Evolutionary conservation across 2,797 vertebrate genomes (phyloP), one percentile per base, ranked within the genome.

Genomic region (Propithecus deckenii): DNA sequence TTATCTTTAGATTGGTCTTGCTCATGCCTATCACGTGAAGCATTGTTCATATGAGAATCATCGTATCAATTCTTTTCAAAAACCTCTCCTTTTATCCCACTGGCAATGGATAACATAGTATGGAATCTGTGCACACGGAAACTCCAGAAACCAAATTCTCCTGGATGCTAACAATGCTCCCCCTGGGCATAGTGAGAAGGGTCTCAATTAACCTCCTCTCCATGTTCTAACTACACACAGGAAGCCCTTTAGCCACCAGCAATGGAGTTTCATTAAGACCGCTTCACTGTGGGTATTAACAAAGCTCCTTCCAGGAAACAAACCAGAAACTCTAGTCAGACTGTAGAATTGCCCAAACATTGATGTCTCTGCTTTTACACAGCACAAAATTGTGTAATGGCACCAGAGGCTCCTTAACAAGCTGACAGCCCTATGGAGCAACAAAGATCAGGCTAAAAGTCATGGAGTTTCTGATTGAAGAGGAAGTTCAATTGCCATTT

Each of bases 141-240:
- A 94, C 94, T 96, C 74, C 84, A 94, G 95, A 97, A 97, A 94
- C 93, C 23, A 57, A 95, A 97, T 93, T 97, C 86, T 97, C 35
- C 28, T 57, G 2, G 17, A 80, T n/a, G 69, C 48, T 95, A 96
- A 95, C 74, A 94, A 76, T 91, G 89, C 75, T 96, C 96, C 83
- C 93, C 85, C 5, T 61, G 86, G 81, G 74, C n/a, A 88, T 46
- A 84, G 46, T 67, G 88, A 96, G 85, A 95, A 90, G 57, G 81
- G 63, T 95, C 90, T 97, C 88, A 98, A 61, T 95, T 97, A 95
- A 92, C 57, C 88, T 83, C 30, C 46, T 94, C 46, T 43, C 71
- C 76, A 74, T 28, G 46, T 84, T 83, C 63, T 96, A 94, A 93
- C 81, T 86, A 96, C 92, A 97, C 69, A 96, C 72, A 96, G 93